These are phyloP conservation scores for Euborellia annulipes DNA, from an alignment of 1,140 invertebrate genomes.

Conservation along the genomic window DNA sequence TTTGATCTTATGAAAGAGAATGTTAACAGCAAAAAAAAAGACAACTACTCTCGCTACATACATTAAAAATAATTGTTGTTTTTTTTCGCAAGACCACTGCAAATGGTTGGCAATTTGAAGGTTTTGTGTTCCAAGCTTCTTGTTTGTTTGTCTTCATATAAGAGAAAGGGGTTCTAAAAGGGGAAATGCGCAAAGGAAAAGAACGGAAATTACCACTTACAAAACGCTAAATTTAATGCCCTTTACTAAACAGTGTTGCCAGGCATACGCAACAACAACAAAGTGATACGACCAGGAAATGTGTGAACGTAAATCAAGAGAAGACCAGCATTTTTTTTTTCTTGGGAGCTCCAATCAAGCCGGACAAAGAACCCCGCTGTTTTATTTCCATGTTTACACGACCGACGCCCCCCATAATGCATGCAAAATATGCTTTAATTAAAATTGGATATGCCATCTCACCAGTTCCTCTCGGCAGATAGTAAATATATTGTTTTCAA, in stretches of 20 bases:
- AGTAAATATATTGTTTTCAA: too few species aligned
- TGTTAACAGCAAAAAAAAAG: too few species aligned
- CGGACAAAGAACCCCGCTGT: too few species aligned
- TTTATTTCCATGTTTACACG: too few species aligned
- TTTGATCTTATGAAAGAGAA: too few species aligned
- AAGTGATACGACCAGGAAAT: slow-evolving; percentile 2
- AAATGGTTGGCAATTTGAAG: slow-evolving; percentile 9
- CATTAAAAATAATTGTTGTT: slow-evolving; percentile 3
- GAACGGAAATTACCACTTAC: slow-evolving; percentile 8
- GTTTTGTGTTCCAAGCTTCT: slow-evolving; percentile 6
- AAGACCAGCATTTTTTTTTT: too few species aligned
- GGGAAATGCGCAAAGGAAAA: background rate
- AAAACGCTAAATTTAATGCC: slow-evolving; percentile 6
- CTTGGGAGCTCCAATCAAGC: too few species aligned
- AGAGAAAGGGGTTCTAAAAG: background rate
- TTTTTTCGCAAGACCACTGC: background rate
- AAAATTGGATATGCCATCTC: too few species aligned
- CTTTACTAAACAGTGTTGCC: slow-evolving; percentile 8
- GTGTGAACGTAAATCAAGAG: slow-evolving; percentile 6
- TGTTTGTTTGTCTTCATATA: background rate
- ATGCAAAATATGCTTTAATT: too few species aligned
- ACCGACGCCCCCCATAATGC: too few species aligned
- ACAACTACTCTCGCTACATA: too few species aligned
- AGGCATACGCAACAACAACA: background rate
- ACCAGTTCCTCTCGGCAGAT: too few species aligned